Evolutionary conservation across 2,888 invertebrate species (phyloP), one percentile per base, ranked within the genome.

Genomic region (Chrysodeixis includens): DNA sequence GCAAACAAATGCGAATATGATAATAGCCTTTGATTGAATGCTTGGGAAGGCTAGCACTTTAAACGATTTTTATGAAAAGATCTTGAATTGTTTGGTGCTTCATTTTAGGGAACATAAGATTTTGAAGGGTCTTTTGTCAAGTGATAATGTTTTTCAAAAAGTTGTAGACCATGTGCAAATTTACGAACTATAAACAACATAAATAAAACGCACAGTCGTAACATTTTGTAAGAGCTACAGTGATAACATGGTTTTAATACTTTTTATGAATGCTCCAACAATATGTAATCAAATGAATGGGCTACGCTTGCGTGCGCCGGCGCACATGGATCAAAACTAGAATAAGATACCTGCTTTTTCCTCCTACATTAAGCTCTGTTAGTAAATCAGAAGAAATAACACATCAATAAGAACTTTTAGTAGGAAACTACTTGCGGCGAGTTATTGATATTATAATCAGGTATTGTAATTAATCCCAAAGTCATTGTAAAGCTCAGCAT

Each of bases 401-500:
- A 26, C 26, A 26, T 26, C 26, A 4, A 26, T 26, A 26, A 26
- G 2, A 4, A 26, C 26, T 26, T 26, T 26, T 26, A 26, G 26
- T 26, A 4, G 6, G 26, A 14, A 35, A 12, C 4, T 35, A 35
- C 5, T 12, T 14, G 14, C 12, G 14, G 14, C n/a, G 5, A 26
- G 26, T 6, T 5, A 4, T 0, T 40, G n/a, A n/a, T 12, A n/a
- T 40, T 0, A 49, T 49, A 18, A 20, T 20, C 12, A 20, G 1
- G 10, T 49, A 10, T 20, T 49, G 46, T 49, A 49, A 20, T 40
- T 14, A 40, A 20, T 18, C 9, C 46, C 20, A 20, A 49, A 10
- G 18, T 49, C 10, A 49, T 10, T 49, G 18, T 49, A 20, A 49
- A 49, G 18, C 18, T 49, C 2, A 49, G 51, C 62, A 57, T 67